Conservation (phyloP, 2,113 vertebrate genomes). For the Oryzias javanicus region DNA sequence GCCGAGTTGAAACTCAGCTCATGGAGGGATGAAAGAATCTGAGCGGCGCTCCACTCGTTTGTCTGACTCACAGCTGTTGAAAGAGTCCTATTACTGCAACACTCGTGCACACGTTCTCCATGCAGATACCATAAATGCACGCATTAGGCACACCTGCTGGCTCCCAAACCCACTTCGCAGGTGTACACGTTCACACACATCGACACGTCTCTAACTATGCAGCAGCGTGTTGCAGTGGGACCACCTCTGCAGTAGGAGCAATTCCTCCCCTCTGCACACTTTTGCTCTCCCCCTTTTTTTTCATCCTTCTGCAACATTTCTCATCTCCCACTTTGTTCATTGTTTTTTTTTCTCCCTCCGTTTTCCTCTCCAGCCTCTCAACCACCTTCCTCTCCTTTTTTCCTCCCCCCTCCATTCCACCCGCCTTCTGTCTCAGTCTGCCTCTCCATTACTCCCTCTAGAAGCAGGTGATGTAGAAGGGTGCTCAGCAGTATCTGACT, state of each 20-base stretch:
- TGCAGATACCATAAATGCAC: constrained; percentile 27
- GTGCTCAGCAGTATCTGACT: constrained; percentile 79
- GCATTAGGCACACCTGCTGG: constrained; percentile 48
- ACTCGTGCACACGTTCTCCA: constrained; percentile 13
- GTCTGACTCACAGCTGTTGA: constrained; percentile 55
- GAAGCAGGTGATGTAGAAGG: constrained; percentile 76
- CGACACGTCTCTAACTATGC: constrained; percentile 44
- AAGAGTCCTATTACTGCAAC: constrained; percentile 34
- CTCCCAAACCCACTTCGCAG: constrained; percentile 13
- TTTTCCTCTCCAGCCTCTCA: constrained; percentile 16
- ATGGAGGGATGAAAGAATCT: constrained; percentile 44
- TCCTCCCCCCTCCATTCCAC: constrained; percentile 8
- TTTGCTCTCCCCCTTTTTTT: constrained; percentile 11
- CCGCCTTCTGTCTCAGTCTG: constrained; percentile 24
- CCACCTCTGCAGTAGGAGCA: constrained; percentile 70
- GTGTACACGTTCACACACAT: constrained; percentile 13
- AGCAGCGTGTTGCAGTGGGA: constrained; percentile 63
- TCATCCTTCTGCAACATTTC: constrained; percentile 23
- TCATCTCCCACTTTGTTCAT: constrained; percentile 24
- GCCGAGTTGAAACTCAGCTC: constrained; percentile 60
- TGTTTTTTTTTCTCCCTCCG: constrained; percentile 10
- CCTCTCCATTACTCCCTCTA: constrained; percentile 57
- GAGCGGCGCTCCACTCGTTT: constrained; percentile 45
- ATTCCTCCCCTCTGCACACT: constrained; percentile 35
- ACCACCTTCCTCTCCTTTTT: constrained; percentile 5